phyloP scores from a whole-genome alignment of 2,888 invertebrate species.

The Drosophila peninsularis region DNA sequence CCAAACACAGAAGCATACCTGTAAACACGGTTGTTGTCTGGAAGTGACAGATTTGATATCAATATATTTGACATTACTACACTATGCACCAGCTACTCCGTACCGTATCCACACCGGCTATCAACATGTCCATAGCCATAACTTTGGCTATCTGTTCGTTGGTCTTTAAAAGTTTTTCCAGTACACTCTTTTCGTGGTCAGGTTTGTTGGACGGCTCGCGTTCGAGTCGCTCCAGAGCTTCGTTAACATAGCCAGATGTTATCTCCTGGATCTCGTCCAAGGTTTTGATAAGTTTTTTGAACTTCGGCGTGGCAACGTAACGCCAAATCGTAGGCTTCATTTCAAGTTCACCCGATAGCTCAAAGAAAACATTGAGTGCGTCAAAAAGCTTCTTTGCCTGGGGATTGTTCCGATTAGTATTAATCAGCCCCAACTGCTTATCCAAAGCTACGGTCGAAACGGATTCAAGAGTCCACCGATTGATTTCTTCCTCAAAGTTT shows the following conservation, averaged over 20 bases:
- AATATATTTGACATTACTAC: neutral
- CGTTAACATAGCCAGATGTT: conserved; percentile 78
- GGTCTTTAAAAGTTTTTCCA: conserved; percentile 87
- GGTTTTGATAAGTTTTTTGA: conserved; percentile 51
- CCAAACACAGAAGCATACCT: conserved; percentile 83
- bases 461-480: conserved; percentile 87
- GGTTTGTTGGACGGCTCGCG: conserved; percentile 32
- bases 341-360: conserved; percentile 38
- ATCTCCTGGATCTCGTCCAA: conserved; percentile 74
- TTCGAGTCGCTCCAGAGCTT: conserved; percentile 78
- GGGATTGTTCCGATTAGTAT: conserved; percentile 51
- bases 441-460: conserved; percentile 84
- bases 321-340: conserved; percentile 56
- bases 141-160: conserved; percentile 87
- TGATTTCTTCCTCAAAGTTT: conserved; percentile 85
- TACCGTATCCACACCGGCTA: conserved; percentile 91
- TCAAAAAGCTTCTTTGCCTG: conserved; percentile 62
- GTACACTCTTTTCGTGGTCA: conserved; percentile 85
- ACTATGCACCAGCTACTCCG: conserved; percentile 33
- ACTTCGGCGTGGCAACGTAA: conserved; percentile 47
- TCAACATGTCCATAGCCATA: conserved; percentile 90
- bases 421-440: conserved; percentile 76
- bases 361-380: conserved; percentile 41
- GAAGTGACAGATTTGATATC: neutral
- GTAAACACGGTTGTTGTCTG: conserved; percentile 71